Evolutionary conservation across 1,140 invertebrate species (phyloP).

Genomic region (Apis laboriosa): DNA sequence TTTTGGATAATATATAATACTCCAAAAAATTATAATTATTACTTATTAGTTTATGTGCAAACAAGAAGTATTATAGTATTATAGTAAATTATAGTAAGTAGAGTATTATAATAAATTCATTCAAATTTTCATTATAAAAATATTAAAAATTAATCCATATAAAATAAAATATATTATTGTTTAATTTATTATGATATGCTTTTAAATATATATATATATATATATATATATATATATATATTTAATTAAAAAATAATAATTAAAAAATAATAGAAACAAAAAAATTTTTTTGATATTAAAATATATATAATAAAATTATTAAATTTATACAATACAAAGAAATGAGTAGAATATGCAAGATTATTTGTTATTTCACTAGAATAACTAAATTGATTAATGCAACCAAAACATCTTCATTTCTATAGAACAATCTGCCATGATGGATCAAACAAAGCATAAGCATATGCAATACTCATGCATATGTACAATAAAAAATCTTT

Average conservation of each 20-base stretch:
- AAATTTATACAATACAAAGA: background rate
- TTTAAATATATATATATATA: background rate
- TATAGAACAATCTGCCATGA: conserved; percentile 34
- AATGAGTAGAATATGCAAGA: background rate
- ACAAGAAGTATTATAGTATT: background rate
- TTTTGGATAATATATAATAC: background rate
- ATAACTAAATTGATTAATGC: conserved; percentile 1
- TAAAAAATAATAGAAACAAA: background rate
- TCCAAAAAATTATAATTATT: background rate
- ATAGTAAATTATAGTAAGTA: background rate
- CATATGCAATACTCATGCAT: conserved; percentile 34
- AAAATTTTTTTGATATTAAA: background rate
- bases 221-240: background rate
- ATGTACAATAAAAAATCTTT: conserved; percentile 1
- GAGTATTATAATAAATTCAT: background rate
- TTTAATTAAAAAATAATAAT: background rate
- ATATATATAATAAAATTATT: background rate
- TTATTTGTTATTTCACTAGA: background rate
- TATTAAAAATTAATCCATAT: background rate
- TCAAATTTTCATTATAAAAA: background rate
- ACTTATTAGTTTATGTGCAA: background rate
- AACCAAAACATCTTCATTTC: conserved; percentile 31
- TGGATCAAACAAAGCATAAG: conserved; percentile 51
- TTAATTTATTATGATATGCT: background rate
- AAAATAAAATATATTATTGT: background rate